These are phyloP conservation scores for Crioceris asparagi DNA, from an alignment of 2,888 invertebrate species.

Conservation along the genomic window DNA sequence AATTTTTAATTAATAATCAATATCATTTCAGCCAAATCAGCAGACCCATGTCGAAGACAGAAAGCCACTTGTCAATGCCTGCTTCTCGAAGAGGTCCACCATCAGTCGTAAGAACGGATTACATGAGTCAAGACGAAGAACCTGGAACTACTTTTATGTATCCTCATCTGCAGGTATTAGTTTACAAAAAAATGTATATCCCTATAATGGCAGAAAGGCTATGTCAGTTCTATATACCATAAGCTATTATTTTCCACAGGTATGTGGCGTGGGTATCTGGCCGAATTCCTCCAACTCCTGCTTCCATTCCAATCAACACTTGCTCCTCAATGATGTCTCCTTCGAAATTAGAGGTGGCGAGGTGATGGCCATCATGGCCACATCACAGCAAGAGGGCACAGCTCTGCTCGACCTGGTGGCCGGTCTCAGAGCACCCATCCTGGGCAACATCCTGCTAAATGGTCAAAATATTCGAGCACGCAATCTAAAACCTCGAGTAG, in stretches of 20 bases:
- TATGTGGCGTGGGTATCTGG: conserved; percentile 26
- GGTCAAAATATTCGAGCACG: conserved; percentile 69
- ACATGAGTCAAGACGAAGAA: conserved; percentile 46
- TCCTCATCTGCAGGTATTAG: conserved; percentile 57
- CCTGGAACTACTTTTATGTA: conserved; percentile 43
- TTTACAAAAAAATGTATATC: too few species aligned
- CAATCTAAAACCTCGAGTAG: conserved; percentile 59
- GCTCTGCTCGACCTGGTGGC: conserved; percentile 76
- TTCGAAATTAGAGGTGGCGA: conserved; percentile 88
- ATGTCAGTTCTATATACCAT: too few species aligned
- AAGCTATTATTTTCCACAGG: too few species aligned
- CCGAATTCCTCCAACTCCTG: conserved; percentile 21
- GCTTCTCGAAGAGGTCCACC: conserved; percentile 41
- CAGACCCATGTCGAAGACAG: conserved; percentile 52
- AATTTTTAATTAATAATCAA: too few species aligned
- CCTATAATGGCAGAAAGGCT: too few species aligned
- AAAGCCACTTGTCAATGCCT: conserved; percentile 50
- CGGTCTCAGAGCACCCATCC: conserved; percentile 49
- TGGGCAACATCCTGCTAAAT: conserved; percentile 77
- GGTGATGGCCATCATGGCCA: conserved; percentile 81
- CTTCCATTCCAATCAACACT: conserved; percentile 29
- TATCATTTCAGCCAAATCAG: conserved; percentile 31
- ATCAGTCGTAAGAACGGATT: conserved; percentile 47
- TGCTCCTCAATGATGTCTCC: conserved; percentile 54
- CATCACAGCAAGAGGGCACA: conserved; percentile 77